A percentile compares a stretch with the other conserved stretches of the same genome.
Evolutionary conservation across 2,113 vertebrate genomes (phyloP).

Genomic region (Anoplopoma fimbria): DNA sequence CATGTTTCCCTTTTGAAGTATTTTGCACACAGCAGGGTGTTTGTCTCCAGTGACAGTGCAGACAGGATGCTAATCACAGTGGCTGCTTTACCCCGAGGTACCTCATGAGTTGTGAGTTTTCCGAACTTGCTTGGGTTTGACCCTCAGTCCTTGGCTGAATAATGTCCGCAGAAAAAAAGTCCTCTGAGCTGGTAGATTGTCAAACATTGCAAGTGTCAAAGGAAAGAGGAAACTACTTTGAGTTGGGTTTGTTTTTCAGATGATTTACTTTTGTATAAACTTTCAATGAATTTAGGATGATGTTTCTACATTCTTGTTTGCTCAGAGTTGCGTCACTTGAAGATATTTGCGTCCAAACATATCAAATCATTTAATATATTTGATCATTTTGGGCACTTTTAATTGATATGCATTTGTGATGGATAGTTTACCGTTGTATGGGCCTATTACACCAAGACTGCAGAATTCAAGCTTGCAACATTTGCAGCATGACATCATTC

Average conservation of each 20-base stretch:
- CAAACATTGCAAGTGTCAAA: background rate
- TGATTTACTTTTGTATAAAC: too few species aligned
- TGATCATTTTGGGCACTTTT: background rate
- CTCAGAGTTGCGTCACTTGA: background rate
- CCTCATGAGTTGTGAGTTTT: conserved; percentile 1
- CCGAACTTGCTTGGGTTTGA: background rate
- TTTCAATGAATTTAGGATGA: background rate
- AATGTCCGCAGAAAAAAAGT: background rate
- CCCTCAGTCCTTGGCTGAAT: background rate
- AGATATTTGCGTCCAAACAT: background rate
- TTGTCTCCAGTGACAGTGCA: conserved; percentile 42
- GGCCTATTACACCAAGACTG: background rate
- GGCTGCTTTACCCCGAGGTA: background rate
- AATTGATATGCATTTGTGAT: background rate
- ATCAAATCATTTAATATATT: background rate
- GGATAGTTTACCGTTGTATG: background rate
- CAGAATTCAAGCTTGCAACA: background rate
- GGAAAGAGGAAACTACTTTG: background rate
- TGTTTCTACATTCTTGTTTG: background rate
- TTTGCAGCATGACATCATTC: background rate
- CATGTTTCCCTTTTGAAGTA: conserved; percentile 15
- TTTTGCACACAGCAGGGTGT: conserved; percentile 7
- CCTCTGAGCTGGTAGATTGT: background rate
- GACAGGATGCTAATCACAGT: conserved; percentile 38
- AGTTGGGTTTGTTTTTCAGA: background rate